Evolutionary conservation across 2,113 vertebrate species (phyloP).

Genomic region (Hippocampus guttulatus): DNA sequence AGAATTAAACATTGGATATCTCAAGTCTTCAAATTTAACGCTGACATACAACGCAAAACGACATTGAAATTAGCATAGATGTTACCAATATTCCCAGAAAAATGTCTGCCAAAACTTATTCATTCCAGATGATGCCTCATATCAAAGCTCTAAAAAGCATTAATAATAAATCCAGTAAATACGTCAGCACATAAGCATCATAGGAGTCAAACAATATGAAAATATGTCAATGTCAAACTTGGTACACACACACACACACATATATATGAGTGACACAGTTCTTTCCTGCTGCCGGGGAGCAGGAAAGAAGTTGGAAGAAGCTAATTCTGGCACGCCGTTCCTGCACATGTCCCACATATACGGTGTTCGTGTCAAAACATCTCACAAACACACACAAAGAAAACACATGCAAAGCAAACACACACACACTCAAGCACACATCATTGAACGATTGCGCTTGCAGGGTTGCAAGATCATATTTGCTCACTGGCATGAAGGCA

Average conservation of each 20-base stretch:
- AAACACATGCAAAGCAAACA: conserved; percentile 10
- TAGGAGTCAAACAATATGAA: conserved; percentile 6
- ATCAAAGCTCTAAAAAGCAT: conserved; percentile 1
- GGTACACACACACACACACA: neutral
- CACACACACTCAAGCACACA: conserved; percentile 19
- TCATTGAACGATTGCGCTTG: conserved; percentile 50
- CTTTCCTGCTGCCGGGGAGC: conserved; percentile 25
- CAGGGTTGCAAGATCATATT: conserved; percentile 53
- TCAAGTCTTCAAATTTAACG: neutral
- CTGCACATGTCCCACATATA: conserved; percentile 44
- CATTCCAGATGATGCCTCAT: neutral
- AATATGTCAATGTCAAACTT: conserved; percentile 6
- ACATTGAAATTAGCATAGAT: neutral
- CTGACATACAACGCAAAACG: neutral
- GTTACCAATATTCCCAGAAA: neutral
- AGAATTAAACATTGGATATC: neutral
- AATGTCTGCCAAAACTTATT: neutral
- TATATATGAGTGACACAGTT: conserved; percentile 24
- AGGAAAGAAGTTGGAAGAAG: conserved; percentile 56
- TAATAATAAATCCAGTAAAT: conserved; percentile 7
- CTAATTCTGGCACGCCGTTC: conserved; percentile 50
- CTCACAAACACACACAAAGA: conserved; percentile 18
- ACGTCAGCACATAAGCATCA: neutral
- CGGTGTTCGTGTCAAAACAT: conserved; percentile 25
- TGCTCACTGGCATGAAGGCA: conserved; percentile 42